phyloP scores from a whole-genome alignment of 2,113 vertebrate genomes.

The Ceyx cyanopectus region DNA sequence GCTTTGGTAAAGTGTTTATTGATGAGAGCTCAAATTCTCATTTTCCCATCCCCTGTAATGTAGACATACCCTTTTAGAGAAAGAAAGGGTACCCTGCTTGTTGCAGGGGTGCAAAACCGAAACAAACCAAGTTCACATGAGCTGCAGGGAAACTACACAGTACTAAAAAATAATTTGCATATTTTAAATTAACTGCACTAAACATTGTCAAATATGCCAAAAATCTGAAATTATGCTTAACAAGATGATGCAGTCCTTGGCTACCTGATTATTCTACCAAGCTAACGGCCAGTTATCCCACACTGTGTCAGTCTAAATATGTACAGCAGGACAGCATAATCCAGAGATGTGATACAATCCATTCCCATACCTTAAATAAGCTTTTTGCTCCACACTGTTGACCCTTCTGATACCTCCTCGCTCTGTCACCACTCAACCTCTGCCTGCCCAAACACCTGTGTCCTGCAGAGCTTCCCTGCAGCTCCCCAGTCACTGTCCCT shows the following conservation, averaged over 20 bases:
- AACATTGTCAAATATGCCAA: neutral
- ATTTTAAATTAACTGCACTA: neutral
- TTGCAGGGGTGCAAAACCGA: neutral
- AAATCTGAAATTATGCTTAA: neutral
- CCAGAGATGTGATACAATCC: neutral
- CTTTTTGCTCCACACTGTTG: neutral
- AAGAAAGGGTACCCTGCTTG: neutral
- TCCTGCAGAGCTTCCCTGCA: neutral
- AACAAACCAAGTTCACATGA: neutral
- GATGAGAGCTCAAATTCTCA: neutral
- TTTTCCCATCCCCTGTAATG: neutral
- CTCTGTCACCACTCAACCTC: neutral
- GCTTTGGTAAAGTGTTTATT: neutral
- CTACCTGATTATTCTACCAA: slow-evolving; percentile 5
- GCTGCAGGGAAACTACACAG: neutral
- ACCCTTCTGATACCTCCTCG: neutral
- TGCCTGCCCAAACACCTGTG: neutral
- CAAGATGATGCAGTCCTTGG: neutral
- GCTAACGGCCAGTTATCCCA: neutral
- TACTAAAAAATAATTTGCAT: neutral
- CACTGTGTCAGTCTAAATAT: neutral
- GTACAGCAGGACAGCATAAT: neutral
- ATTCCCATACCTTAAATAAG: neutral
- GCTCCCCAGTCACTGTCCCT: neutral
- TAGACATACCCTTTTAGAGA: neutral